Percentiles rank a stretch among this genome's conserved stretches.
These are phyloP conservation scores for Ichneumoninae sp. DNA, from an alignment of 2,888 invertebrate genomes.

Conservation along the genomic window DNA sequence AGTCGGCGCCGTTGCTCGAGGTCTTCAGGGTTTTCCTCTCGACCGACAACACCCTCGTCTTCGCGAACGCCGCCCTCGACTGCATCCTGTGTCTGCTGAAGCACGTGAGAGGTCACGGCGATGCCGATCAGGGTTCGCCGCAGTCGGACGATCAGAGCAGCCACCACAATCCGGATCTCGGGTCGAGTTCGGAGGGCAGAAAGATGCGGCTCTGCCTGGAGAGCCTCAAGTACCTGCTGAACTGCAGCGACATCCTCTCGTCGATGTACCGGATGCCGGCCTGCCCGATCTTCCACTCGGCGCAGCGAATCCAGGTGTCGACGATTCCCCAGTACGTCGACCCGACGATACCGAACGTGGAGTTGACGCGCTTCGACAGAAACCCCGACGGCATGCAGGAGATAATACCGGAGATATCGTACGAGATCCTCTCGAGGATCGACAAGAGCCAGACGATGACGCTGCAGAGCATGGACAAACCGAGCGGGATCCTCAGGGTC, in stretches of 20 bases:
- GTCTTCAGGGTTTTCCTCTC: constrained; percentile 97
- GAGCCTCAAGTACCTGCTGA: constrained; percentile 94
- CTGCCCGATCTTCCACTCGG: constrained; percentile 96
- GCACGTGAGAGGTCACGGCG: constrained; percentile 90
- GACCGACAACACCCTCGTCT: constrained; percentile 96
- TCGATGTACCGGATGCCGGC: constrained; percentile 98
- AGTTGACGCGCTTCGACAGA: constrained; percentile 88
- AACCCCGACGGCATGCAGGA: constrained; percentile 88
- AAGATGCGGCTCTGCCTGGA: constrained; percentile 87
- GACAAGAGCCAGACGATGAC: constrained; percentile 86
- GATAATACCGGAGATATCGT: constrained; percentile 88
- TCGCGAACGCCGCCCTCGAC: constrained; percentile 97
- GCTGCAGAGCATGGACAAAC: constrained; percentile 89
- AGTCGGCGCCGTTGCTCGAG: constrained; percentile 91
- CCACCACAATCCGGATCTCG: neutral
- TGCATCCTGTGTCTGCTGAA: constrained; percentile 95
- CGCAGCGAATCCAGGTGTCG: constrained; percentile 92
- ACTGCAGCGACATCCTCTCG: constrained; percentile 93
- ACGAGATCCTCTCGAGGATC: constrained; percentile 86
- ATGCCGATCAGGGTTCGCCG: constrained; percentile 82
- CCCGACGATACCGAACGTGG: constrained; percentile 92
- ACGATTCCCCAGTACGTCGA: constrained; percentile 93
- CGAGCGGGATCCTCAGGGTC: constrained; percentile 94
- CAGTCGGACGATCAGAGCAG: constrained; percentile 66
- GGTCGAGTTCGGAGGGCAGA: constrained; percentile 69